These are phyloP conservation scores for Antheraea pernyi DNA, from an alignment of 1,140 invertebrate genomes.

Conservation along the genomic window DNA sequence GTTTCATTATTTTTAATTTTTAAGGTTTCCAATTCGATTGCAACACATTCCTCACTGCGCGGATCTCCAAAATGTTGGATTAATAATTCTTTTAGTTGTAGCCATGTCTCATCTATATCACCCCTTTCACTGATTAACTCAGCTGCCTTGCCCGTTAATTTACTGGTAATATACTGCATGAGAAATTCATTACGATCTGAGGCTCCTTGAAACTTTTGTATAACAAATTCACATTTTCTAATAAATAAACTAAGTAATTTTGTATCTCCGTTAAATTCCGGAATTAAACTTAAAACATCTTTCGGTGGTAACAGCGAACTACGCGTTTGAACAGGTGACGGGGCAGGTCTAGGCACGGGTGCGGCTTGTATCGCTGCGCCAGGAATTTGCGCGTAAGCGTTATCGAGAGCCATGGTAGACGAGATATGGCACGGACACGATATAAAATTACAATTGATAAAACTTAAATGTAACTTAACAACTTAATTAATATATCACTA, in stretches of 20 bases:
- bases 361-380: too few relatives aligned
- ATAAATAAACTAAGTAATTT: conserved; percentile 15
- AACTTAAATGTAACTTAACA: too few relatives aligned
- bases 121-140: conserved; percentile 14
- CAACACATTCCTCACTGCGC: conserved; percentile 12
- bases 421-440: too few relatives aligned
- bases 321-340: too few relatives aligned
- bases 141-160: conserved; percentile 8
- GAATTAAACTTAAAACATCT: not conserved
- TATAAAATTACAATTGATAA: too few relatives aligned
- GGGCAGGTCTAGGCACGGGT: too few relatives aligned
- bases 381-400: too few relatives aligned
- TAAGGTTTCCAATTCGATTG: conserved; percentile 12
- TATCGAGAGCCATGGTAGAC: too few relatives aligned
- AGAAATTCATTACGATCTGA: too few relatives aligned
- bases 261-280: conserved; percentile 6
- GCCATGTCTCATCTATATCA: conserved; percentile 3
- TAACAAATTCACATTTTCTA: conserved; percentile 16
- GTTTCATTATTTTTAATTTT: conserved; percentile 12
- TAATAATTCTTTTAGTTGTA: conserved; percentile 8
- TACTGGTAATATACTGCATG: conserved; percentile 5
- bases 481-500: too few relatives aligned
- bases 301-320: too few relatives aligned
- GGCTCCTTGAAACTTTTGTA: not conserved
- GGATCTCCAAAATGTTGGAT: conserved; percentile 18